Conservation (phyloP, 2,113 vertebrate species). For the Rhabdomys dilectus region DNA sequence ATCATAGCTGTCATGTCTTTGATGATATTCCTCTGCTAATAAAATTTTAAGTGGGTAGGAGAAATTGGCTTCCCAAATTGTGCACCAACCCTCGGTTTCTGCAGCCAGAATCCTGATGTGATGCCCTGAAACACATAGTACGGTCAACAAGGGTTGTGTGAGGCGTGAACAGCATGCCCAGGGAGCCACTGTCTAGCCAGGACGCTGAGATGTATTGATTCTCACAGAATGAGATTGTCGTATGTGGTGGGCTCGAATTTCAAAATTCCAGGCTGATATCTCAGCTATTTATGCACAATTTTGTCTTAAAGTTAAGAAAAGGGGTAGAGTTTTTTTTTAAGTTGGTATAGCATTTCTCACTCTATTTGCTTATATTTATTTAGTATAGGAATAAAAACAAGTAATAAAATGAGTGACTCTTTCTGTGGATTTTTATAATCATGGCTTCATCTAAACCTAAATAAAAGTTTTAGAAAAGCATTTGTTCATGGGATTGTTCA, state of each 20-base stretch:
- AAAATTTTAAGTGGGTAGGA: constrained; percentile 71
- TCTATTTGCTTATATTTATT: background rate
- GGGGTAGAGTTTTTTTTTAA: background rate
- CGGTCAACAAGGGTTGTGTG: background rate
- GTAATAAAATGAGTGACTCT: background rate
- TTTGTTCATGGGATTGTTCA: background rate
- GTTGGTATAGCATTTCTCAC: background rate
- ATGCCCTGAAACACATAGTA: background rate
- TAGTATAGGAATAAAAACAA: background rate
- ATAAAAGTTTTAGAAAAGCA: background rate
- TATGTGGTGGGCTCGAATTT: constrained; percentile 14
- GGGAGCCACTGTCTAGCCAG: background rate
- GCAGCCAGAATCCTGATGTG: constrained; percentile 58
- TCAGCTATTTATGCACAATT: background rate
- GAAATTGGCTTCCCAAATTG: constrained; percentile 58
- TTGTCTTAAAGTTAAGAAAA: constrained; percentile 21
- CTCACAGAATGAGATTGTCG: background rate
- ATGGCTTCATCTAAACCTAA: background rate
- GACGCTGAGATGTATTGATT: constrained; percentile 16
- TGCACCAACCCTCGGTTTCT: constrained; percentile 16
- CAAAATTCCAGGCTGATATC: background rate
- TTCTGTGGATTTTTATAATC: background rate
- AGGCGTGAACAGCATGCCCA: background rate
- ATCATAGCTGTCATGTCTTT: constrained; percentile 37
- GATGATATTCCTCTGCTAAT: constrained; percentile 58